Evolutionary conservation across 2,888 invertebrate genomes (phyloP), one percentile per base, ranked within the genome.

Genomic region (Ctena decussata): DNA sequence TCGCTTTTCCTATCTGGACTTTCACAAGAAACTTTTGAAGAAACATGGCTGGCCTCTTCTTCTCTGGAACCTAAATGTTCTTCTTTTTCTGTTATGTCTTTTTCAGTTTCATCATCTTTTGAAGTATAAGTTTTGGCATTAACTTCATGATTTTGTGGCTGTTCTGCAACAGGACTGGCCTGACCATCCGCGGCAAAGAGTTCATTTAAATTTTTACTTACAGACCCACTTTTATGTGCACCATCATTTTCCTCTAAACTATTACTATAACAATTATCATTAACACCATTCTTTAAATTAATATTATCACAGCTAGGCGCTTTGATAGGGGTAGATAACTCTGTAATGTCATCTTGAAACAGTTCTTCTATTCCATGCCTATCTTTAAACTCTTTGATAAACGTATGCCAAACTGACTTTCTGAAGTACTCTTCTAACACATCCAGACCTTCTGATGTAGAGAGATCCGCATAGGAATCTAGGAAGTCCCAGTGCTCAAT

Each of bases 401-500:
- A 89, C 12, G 39, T 70, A 21, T 78, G 41, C 89, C 89, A 89
- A 15, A 74, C 65, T 70, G 92, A 92, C 81, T 92, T 92, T 91
- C 96, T 96, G 35, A 99, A 96, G 96, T 98, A 97, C 69, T 96
- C 96, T 95, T 99, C 98, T 15, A 99, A 95, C 60, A 97, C 96
- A 0, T 96, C 93, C 12, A 99, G 96, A 0, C 99, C 99, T 79
- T 97, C 97, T 0, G 96, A 94, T 0, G 97, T 97, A 0, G 97
- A 96, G 8, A 99, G 96, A 95, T 99, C 98, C 0, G 97, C 97
- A 95, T 98, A 98, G 0, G 97, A 97, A 91, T 97, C 97, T 21
- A 99, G 96, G 95, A 99, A 99, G 8, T 97, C 97, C 99, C 99
- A 99, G 96, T 98, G 98, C 94, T 99, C 99, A 85, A 97, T 97